Evolutionary conservation across 2,797 vertebrate species (phyloP).

Genomic region (Galago senegalensis): DNA sequence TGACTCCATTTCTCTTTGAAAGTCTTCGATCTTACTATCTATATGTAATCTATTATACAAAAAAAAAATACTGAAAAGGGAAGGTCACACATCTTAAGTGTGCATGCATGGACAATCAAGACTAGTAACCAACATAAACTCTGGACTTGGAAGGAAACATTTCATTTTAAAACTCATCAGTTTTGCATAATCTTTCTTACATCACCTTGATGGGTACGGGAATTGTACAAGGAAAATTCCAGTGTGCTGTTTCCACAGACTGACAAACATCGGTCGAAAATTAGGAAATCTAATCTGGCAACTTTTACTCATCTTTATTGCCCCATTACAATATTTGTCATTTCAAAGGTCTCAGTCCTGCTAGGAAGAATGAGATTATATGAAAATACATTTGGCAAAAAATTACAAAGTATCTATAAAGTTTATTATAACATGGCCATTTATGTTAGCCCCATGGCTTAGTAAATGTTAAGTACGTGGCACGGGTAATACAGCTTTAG

Average conservation of each 20-base stretch:
- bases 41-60: background rate
- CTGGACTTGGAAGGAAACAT: background rate
- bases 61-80: background rate
- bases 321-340: background rate
- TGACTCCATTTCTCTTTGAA: background rate
- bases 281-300: background rate
- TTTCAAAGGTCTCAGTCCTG: background rate
- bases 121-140: background rate
- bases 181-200: conserved; percentile 6
- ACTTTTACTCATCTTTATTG: conserved; percentile 15
- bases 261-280: background rate
- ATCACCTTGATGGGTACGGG: background rate
- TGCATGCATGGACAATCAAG: background rate
- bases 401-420: background rate
- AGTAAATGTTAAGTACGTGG: background rate
- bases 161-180: background rate
- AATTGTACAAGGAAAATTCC: background rate
- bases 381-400: background rate
- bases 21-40: background rate
- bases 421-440: background rate
- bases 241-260: background rate
- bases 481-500: background rate
- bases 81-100: background rate
- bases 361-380: conserved; percentile 17
- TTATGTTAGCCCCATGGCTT: background rate